These are phyloP conservation scores for Uropsilus gracilis DNA, from an alignment of 2,113 vertebrate species.

Conservation along the genomic window DNA sequence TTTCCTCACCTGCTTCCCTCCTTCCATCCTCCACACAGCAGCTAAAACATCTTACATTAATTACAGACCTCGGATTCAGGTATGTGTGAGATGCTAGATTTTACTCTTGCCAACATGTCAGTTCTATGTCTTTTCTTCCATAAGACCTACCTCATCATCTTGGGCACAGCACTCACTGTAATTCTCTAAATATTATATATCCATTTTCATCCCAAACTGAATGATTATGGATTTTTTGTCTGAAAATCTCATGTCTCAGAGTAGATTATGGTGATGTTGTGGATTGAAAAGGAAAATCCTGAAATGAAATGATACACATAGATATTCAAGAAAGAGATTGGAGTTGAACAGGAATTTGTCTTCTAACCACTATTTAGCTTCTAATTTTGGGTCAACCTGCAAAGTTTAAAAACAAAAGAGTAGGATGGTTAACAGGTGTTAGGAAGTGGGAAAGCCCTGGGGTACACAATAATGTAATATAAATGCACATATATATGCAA, in stretches of 20 bases:
- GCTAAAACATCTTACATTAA: background rate
- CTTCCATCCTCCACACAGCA: too few relatives aligned
- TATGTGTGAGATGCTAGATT: rapidly evolving
- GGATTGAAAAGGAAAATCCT: background rate
- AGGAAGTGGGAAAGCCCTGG: too few relatives aligned
- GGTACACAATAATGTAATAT: too few relatives aligned
- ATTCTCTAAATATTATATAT: background rate
- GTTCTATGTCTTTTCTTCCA: background rate
- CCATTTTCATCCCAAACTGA: background rate
- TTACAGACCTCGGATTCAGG: background rate
- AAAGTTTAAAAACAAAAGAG: background rate
- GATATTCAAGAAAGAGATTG: background rate
- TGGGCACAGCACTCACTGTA: rapidly evolving
- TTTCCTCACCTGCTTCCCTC: background rate
- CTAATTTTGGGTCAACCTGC: background rate
- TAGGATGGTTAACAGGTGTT: too few relatives aligned
- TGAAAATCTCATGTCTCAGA: background rate
- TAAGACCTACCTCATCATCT: background rate
- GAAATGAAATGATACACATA: background rate
- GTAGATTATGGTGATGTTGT: background rate
- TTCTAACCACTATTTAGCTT: background rate
- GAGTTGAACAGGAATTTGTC: background rate
- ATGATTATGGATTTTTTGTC: background rate
- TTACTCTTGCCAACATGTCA: too few relatives aligned
- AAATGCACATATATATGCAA: too few relatives aligned